Evolutionary conservation across 2,797 vertebrate species (phyloP).

Genomic region (Gadopsis marmoratus): DNA sequence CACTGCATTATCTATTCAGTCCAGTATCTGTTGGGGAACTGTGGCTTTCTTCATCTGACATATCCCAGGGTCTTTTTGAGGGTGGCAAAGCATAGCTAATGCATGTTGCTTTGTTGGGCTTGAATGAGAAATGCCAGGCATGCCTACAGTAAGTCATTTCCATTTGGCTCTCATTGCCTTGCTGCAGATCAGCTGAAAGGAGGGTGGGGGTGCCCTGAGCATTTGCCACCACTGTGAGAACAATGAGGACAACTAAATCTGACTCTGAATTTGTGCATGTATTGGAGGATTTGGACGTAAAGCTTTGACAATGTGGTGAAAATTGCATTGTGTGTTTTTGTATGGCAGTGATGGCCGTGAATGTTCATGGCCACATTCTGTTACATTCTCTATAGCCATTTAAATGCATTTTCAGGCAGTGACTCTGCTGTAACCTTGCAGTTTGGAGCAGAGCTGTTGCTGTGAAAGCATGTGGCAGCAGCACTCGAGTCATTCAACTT

Average conservation of each 20-base stretch:
- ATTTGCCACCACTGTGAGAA: slow-evolving; percentile 47
- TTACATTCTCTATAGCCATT: not conserved
- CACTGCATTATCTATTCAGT: slow-evolving; percentile 38
- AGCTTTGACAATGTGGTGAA: slow-evolving; percentile 24
- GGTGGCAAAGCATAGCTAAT: slow-evolving; percentile 67
- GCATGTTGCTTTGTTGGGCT: slow-evolving; percentile 65
- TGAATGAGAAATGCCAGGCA: slow-evolving; percentile 71
- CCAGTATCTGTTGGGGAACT: slow-evolving; percentile 15
- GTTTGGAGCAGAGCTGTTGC: slow-evolving; percentile 22
- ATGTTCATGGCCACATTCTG: not conserved
- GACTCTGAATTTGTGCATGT: slow-evolving; percentile 9
- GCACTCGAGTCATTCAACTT: slow-evolving; percentile 26
- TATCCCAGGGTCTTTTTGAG: slow-evolving; percentile 57
- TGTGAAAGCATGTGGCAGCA: slow-evolving; percentile 4
- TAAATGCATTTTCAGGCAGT: slow-evolving; percentile 28
- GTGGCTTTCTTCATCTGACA: slow-evolving; percentile 48
- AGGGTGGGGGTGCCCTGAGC: slow-evolving; percentile 50
- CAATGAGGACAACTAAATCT: slow-evolving; percentile 43
- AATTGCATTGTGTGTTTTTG: slow-evolving; percentile 38
- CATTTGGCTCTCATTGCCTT: slow-evolving; percentile 66
- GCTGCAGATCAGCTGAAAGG: slow-evolving; percentile 53
- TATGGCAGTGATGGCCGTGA: not conserved
- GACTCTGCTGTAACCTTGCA: slow-evolving; percentile 45
- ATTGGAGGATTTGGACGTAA: slow-evolving; percentile 50
- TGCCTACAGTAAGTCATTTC: slow-evolving; percentile 74